Evolutionary conservation across 1,140 invertebrate genomes (phyloP).

Genomic region (Drosophila guanche): DNA sequence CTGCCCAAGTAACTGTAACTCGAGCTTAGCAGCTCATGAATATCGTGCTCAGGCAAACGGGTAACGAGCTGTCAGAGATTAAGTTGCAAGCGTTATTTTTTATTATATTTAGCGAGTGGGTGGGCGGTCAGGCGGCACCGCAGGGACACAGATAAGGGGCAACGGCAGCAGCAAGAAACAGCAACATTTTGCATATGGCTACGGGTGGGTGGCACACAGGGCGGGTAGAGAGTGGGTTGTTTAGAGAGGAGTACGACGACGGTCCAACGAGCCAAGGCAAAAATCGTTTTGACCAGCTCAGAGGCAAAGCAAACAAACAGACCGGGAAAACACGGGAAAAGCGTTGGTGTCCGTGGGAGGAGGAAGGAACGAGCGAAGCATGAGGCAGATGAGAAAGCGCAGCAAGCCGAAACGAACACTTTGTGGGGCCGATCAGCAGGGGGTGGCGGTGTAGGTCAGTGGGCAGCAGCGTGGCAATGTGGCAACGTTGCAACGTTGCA

Average conservation of each 20-base stretch:
- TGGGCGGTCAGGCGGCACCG: not conserved
- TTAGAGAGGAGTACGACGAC: not conserved
- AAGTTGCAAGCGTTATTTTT: slow-evolving; percentile 82
- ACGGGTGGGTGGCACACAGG: slow-evolving; percentile 4
- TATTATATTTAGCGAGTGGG: slow-evolving; percentile 73
- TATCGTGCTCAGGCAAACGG: slow-evolving; percentile 81
- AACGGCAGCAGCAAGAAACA: slow-evolving; percentile 48
- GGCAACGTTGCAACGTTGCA: not conserved
- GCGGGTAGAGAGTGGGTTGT: slow-evolving; percentile 4
- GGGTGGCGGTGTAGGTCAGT: slow-evolving; percentile 35
- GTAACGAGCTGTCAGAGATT: slow-evolving; percentile 82
- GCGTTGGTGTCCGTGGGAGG: slow-evolving; percentile 2
- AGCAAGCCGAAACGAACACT: slow-evolving; percentile 74
- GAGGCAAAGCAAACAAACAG: slow-evolving; percentile 71
- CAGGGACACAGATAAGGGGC: slow-evolving; percentile 61
- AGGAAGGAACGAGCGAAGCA: slow-evolving; percentile 54
- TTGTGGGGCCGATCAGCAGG: slow-evolving; percentile 31
- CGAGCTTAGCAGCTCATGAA: slow-evolving; percentile 82
- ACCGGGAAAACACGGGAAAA: slow-evolving; percentile 14
- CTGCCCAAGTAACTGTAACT: slow-evolving; percentile 66
- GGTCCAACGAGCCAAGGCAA: slow-evolving; percentile 51
- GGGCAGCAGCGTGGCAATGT: slow-evolving; percentile 17
- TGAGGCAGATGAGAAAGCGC: slow-evolving; percentile 75
- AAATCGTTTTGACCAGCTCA: slow-evolving; percentile 77
- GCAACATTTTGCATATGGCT: slow-evolving; percentile 80